These are phyloP conservation scores for Anthopleura xanthogrammica DNA, from an alignment of 92 coral and sea anemone species.

Conservation along the genomic window DNA sequence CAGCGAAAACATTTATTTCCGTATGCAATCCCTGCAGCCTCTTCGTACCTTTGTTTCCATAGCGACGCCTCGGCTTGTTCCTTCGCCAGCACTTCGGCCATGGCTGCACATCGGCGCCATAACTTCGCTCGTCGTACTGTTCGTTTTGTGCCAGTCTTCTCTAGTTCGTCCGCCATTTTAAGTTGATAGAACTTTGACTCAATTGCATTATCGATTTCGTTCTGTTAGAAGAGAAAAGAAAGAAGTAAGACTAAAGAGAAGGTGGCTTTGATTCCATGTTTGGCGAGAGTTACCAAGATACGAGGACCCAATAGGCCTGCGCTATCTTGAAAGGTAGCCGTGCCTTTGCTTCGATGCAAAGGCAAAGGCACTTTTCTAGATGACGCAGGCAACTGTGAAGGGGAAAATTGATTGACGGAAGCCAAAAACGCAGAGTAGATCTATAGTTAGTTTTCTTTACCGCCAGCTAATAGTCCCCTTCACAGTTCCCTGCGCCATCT, in stretches of 20 bases:
- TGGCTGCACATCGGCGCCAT: conserved; percentile 95
- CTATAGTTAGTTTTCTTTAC: too few species aligned
- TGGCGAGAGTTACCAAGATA: neutral
- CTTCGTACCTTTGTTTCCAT: conserved; percentile 75
- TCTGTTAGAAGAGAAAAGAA: conserved; percentile 29
- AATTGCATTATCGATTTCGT: conserved; percentile 70
- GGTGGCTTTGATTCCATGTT: neutral
- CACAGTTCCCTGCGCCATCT: too few species aligned
- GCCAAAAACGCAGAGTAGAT: too few species aligned
- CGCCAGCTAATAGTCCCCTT: too few species aligned
- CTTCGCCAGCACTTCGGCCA: conserved; percentile 90
- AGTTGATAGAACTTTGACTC: conserved; percentile 66
- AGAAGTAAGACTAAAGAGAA: neutral
- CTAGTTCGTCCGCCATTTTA: conserved; percentile 75
- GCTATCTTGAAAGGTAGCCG: too few species aligned
- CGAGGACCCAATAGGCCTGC: neutral
- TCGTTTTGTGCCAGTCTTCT: conserved; percentile 51
- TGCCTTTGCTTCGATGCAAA: too few species aligned
- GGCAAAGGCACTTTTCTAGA: too few species aligned
- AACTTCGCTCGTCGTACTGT: conserved; percentile 78
- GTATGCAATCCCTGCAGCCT: conserved; percentile 66
- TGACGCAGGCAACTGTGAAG: too few species aligned
- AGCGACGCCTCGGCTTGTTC: conserved; percentile 79
- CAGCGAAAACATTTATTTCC: conserved; percentile 68
- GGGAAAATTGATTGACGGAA: too few species aligned